Conservation (phyloP, 2,797 vertebrate species). For the Rallus crepitans region DNA sequence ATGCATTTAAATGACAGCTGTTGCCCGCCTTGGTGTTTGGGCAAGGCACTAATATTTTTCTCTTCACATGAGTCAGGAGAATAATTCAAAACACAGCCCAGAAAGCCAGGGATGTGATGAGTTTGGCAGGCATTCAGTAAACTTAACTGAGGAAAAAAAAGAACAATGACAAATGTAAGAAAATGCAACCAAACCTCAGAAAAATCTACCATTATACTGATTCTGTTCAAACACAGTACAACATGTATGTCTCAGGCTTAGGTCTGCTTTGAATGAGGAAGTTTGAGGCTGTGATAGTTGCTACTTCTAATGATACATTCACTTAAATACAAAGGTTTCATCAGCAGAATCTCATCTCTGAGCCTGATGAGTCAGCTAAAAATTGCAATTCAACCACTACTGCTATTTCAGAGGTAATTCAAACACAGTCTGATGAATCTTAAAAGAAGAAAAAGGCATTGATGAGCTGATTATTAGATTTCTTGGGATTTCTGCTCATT, state of each 20-base stretch:
- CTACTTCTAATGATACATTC: slow-evolving; percentile 55
- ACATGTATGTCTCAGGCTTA: background rate
- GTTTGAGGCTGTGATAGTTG: background rate
- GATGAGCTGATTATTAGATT: slow-evolving; percentile 64
- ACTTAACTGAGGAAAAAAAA: background rate
- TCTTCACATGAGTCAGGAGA: background rate
- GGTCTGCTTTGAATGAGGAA: background rate
- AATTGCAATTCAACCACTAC: slow-evolving; percentile 18
- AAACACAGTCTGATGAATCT: slow-evolving; percentile 7
- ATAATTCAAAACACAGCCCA: background rate
- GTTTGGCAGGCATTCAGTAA: background rate
- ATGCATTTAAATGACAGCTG: background rate
- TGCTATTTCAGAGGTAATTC: slow-evolving; percentile 44
- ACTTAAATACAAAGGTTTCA: slow-evolving; percentile 65
- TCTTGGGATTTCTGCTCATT: background rate
- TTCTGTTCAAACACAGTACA: background rate
- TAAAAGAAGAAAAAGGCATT: slow-evolving; percentile 43
- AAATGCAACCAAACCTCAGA: accelerated
- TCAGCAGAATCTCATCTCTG: slow-evolving; percentile 41
- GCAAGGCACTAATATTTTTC: background rate
- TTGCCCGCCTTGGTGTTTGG: background rate
- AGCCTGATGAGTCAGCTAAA: slow-evolving; percentile 58
- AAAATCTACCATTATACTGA: background rate
- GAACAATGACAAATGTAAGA: background rate
- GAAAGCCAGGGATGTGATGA: background rate